Base-by-base conservation (phyloP, 2,888 invertebrate species). In the Pardosa pseudoannulata region DNA sequence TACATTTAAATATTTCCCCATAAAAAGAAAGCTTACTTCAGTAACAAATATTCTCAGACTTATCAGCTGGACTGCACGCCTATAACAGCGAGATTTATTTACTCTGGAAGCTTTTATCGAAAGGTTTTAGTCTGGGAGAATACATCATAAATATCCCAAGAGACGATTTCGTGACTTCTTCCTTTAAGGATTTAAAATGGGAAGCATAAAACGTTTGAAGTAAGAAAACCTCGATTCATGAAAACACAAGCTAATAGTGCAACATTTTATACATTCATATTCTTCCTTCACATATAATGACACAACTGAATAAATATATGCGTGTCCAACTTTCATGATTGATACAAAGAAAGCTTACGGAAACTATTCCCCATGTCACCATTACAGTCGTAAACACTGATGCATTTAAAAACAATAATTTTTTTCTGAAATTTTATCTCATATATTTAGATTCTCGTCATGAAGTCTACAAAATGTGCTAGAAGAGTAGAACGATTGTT, bases 51-150 rank as follows among this genome's bases (percentile, higher is more conserved):
- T 19, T 56, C 16, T 56, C 2, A 56, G 23, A 23, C 56, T 56
- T 56, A 56, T 56, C 56, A 56, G 56, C 23, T 3, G 3, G 23
- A 56, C 23, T 56, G 56, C 56, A 56, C 56, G 56, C 23, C 56
- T 23, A 56, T 56, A 56, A 56, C 56, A 56, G 5, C 23, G 23
- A 56, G 56, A 56, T 56, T 56, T 56, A 56, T 56, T 56, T 56
- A 56, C 56, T 23, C 3, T 23, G 56, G 11, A 56, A 56, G 23
- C 56, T 56, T 56, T 56, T 56, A 56, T 56, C 56, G 56, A 56
- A 56, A 56, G 56, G 56, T 56, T 56, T 56, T 56, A 23, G 23
- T 23, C 23, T 56, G 23, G 16, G 11, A 23, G 11, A 56, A 56
- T 56, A 56, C 23, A 56, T 56, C 56, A 56, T 56, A 56, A 19